Percentiles rank a stretch among this genome's conserved stretches.
Evolutionary conservation across 2,797 vertebrate genomes (phyloP).

Genomic region (Coendou prehensilis): DNA sequence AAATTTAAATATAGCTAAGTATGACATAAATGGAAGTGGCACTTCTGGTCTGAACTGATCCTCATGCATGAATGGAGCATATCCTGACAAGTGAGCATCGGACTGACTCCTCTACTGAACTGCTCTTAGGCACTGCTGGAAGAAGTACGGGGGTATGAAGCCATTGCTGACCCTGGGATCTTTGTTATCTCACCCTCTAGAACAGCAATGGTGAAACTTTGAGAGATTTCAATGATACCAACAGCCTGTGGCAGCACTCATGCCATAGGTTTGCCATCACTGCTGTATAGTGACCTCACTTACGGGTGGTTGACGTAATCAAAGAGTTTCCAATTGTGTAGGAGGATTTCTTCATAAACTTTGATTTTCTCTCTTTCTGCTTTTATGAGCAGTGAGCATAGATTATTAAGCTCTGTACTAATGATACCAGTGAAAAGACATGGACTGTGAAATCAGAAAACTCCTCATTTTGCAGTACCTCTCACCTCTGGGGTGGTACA

Average conservation of each 20-base stretch:
- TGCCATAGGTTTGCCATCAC: background rate
- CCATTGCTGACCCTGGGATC: background rate
- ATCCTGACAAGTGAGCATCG: conserved; percentile 85
- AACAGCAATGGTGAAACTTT: background rate
- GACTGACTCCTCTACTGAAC: conserved; percentile 55
- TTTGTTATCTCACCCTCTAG: background rate
- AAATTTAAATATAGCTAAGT: conserved; percentile 90
- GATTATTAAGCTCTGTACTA: conserved; percentile 17
- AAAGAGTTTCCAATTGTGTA: conserved; percentile 51
- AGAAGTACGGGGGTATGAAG: background rate
- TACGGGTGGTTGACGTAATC: conserved; percentile 54
- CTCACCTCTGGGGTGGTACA: background rate
- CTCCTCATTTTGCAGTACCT: background rate
- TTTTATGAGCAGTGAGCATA: conserved; percentile 16
- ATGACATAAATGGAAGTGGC: conserved; percentile 88
- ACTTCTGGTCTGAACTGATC: conserved; percentile 87
- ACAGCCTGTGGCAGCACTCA: background rate
- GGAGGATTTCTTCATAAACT: conserved; percentile 38
- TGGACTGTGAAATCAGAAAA: background rate
- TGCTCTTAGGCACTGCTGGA: conserved; percentile 71
- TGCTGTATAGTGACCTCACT: conserved; percentile 40
- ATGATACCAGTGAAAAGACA: background rate
- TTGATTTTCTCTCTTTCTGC: background rate
- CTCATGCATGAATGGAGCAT: conserved; percentile 89
- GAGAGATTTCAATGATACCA: background rate